phyloP scores from a whole-genome alignment of 1,140 invertebrate species.

The Drosophila nigromelanica region DNA sequence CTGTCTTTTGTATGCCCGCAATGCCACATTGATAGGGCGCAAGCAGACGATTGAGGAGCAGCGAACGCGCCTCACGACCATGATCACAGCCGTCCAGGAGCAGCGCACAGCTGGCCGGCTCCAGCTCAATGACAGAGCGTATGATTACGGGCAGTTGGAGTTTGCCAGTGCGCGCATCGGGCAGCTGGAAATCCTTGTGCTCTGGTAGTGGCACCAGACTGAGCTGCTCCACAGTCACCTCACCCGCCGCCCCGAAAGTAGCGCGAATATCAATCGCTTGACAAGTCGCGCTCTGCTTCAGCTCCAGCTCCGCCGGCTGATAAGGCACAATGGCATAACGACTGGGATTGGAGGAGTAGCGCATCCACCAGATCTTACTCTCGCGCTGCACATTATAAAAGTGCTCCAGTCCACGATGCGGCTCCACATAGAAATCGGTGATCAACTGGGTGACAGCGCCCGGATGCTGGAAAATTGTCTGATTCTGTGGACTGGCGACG shows the following conservation, averaged over 20 bases:
- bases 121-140: constrained; percentile 66
- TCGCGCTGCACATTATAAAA: constrained; percentile 88
- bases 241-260: constrained; percentile 35
- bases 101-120: constrained; percentile 59
- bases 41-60: constrained; percentile 89
- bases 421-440: constrained; percentile 66
- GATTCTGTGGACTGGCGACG: background rate
- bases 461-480: constrained; percentile 26
- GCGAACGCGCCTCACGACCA: constrained; percentile 42
- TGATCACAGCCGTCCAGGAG: constrained; percentile 73
- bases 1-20: constrained; percentile 36
- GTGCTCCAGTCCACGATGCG: constrained; percentile 56
- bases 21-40: constrained; percentile 87
- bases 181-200: constrained; percentile 21
- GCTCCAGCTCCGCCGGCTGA: constrained; percentile 84
- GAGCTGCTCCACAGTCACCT: constrained; percentile 61
- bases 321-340: constrained; percentile 85
- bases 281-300: constrained; percentile 17
- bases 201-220: constrained; percentile 46
- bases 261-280: constrained; percentile 72
- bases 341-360: constrained; percentile 88
- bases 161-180: constrained; percentile 51
- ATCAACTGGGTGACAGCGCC: constrained; percentile 33
- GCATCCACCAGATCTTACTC: constrained; percentile 91
- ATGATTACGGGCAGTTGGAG: constrained; percentile 52